Evolutionary conservation across 2,113 vertebrate genomes (phyloP), one percentile per base, ranked within the genome.

Genomic region (Pycnonotus jocosus): DNA sequence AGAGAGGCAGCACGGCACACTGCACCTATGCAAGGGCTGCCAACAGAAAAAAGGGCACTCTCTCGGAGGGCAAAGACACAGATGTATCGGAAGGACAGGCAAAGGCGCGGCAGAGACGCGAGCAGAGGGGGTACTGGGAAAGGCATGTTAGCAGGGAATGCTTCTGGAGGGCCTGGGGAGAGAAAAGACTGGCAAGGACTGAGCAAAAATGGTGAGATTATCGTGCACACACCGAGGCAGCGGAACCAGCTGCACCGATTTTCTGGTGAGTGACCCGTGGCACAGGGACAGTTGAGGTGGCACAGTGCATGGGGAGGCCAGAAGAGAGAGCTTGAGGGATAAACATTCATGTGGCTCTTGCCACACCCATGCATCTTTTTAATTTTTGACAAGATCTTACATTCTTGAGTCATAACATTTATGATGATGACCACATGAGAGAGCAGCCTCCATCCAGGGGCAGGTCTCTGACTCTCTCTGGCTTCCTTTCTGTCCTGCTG

Each of bases 61-160:
- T 89, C 93, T 94, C 64, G 6, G 93, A 95, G 96, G 96, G 95
- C 96, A 97, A 81, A 97, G 86, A 13, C 96, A 97, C 95, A 96
- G 96, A 84, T 96, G 93, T 81, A 89, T 42, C 12, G 48, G 66
- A 96, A 97, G 96, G 95, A 93, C 95, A 95, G 89, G 91, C 93
- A 96, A 96, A 96, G 91, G 76, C 80, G 6, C 0, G 1, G 35
- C 57, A 47, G 44, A 47, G 72, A 19, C 14, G n/a, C 17, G 85
- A 89, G 48, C 40, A 30, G 90, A 68, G 81, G 57, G 69, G 69
- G 69, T 65, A 6, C 83, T 86, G 65, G 54, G 86, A 88, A 92
- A 94, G 76, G 53, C 68, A 31, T 11, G 72, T 58, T 44, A 83
- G 71, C 72, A 72, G 64, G 45, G 10, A 89, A 42, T 10, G 33